Base-by-base conservation (phyloP, 37 sponge, comb jelly and placozoan genomes). In the Halisarca cf. caerulea region DNA sequence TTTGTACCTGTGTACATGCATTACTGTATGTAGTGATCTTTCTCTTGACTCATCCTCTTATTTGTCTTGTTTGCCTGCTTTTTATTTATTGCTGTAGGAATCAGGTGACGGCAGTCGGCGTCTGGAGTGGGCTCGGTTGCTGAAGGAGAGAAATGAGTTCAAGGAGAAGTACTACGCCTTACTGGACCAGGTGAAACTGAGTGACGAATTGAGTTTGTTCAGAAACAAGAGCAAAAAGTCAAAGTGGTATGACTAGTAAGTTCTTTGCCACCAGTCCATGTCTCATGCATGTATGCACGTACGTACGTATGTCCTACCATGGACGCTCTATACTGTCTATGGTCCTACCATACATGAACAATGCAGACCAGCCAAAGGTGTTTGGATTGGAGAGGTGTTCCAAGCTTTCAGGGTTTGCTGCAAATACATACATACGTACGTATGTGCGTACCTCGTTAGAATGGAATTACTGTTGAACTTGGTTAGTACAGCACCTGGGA, bases 121-220 rank as follows among this genome's bases (percentile, higher is more conserved):
- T 82, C 51, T 94, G 42, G 94, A 94, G 87, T 71, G 90, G 55
- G 89, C 91, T 30, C 71, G 89, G 0, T 69, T 94, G 45, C 89
- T 96, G 66, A 82, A 93, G 28, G 96, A 96, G 78, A 85, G 96
- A 82, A 90, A 96, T 53, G 93, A 96, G 71, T 96, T 80, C 84
- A 96, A 96, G 53, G 96, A 96, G 84, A 92, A 90, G 60, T 96
- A 96, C 73, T 86, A 89, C 36, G 87, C 93, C 2, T 81, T 96
- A 1, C 64, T 91, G 78, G 94, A 94, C 61, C 94, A 91, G 51
- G 79, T 93, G 41, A 93, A 89, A 53, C 86, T 92, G 84, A 92
- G 82, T 61, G 93, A 92, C 79, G 93, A 92, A 82, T 59, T 92
- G 42, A 83, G 72, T 6, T 32, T 92, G 43, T 92, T 92, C 83